phyloP scores from a whole-genome alignment of 2,797 vertebrate species.

The Helicolenus hilgendorfi region DNA sequence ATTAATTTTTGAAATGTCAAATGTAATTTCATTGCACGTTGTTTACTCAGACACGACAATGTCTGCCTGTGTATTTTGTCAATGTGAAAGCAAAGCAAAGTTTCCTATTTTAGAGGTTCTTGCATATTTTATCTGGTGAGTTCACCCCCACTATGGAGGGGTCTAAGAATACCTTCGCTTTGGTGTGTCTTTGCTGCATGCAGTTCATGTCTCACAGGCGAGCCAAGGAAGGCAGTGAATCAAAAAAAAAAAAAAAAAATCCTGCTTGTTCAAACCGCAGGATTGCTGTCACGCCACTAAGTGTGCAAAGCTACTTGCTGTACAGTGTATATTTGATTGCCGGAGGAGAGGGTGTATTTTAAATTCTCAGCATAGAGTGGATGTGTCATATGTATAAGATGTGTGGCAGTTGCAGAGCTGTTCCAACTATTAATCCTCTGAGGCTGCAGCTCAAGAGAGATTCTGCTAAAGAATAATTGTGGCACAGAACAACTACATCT shows the following conservation, averaged over 20 bases:
- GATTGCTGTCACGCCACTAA: constrained; percentile 20
- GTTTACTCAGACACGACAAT: constrained; percentile 66
- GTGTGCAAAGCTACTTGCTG: constrained; percentile 7
- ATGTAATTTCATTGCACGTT: constrained; percentile 61
- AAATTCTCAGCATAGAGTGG: constrained; percentile 9
- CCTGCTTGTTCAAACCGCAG: constrained; percentile 42
- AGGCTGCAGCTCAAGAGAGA: constrained; percentile 11
- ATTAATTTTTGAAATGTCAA: constrained; percentile 73
- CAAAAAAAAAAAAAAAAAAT: constrained; percentile 26
- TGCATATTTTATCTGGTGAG: constrained; percentile 81
- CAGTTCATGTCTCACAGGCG: constrained; percentile 54
- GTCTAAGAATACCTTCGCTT: constrained; percentile 84
- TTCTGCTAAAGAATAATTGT: constrained; percentile 23
- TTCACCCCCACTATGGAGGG: constrained; percentile 68
- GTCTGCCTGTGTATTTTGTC: constrained; percentile 36
- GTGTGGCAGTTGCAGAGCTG: constrained; percentile 2
- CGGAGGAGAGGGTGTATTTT: not conserved
- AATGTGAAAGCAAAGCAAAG: constrained; percentile 64
- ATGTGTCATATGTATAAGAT: constrained; percentile 3
- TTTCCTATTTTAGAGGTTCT: constrained; percentile 74
- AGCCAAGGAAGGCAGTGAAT: constrained; percentile 39
- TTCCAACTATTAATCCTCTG: constrained; percentile 42
- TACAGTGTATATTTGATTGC: not conserved
- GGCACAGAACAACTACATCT: constrained; percentile 19
- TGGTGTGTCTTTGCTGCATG: constrained; percentile 61